Evolutionary conservation across 2,888 invertebrate genomes (phyloP).

Genomic region (Pandemis corylana): DNA sequence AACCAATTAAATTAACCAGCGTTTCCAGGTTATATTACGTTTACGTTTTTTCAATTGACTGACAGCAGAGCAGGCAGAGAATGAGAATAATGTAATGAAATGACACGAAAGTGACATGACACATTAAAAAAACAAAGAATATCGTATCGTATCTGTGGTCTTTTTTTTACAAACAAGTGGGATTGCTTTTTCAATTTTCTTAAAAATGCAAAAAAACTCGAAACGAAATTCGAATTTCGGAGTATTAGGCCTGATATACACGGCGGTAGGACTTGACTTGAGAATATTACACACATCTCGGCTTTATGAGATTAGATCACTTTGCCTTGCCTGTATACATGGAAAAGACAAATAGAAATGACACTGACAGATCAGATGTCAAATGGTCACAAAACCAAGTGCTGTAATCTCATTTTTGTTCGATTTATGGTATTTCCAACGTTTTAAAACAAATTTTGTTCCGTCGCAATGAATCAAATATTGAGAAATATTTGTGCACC

Average conservation of each 20-base stretch:
- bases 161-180: too few relatives aligned
- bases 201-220: too few relatives aligned
- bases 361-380: background rate
- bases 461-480: slow-evolving; percentile 48
- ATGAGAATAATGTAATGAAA: background rate
- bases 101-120: background rate
- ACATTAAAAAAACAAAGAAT: background rate
- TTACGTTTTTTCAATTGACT: slow-evolving; percentile 11
- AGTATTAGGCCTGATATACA: too few relatives aligned
- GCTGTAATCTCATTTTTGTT: background rate
- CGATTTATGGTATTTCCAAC: background rate
- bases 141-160: too few relatives aligned
- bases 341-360: too few relatives aligned
- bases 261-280: too few relatives aligned
- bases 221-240: too few relatives aligned
- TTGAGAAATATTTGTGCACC: slow-evolving; percentile 43
- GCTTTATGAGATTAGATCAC: too few relatives aligned
- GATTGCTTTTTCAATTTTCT: too few relatives aligned
- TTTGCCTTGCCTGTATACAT: too few relatives aligned
- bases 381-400: background rate
- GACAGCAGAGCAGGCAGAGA: too few relatives aligned
- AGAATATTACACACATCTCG: too few relatives aligned
- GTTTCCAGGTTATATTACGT: slow-evolving; percentile 27
- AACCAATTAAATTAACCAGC: background rate
- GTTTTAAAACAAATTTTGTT: background rate